phyloP scores from a whole-genome alignment of 1,140 invertebrate species.

The Augochlora pura region DNA sequence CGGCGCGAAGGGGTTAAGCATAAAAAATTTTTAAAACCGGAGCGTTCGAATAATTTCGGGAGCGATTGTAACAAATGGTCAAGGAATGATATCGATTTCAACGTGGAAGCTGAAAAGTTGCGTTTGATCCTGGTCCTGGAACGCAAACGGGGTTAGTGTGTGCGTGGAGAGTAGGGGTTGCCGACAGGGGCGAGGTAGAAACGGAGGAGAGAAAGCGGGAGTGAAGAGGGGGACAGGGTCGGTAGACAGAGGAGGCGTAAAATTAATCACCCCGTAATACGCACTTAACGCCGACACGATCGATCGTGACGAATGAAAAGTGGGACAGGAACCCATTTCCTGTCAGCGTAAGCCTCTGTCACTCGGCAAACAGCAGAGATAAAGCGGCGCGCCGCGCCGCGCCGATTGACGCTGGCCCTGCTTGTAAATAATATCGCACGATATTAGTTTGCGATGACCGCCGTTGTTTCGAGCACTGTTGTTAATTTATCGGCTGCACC shows the following conservation, averaged over 20 bases:
- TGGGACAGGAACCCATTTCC: constrained; percentile 51
- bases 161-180: background rate
- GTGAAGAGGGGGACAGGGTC: background rate
- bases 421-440: constrained; percentile 38
- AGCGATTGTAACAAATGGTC: too few species aligned
- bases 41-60: too few species aligned
- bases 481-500: constrained; percentile 13
- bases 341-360: constrained; percentile 44
- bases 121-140: background rate
- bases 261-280: constrained; percentile 66
- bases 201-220: background rate
- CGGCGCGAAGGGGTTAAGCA: too few species aligned
- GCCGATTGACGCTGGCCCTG: constrained; percentile 11
- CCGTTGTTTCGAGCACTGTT: background rate
- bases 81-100: too few species aligned
- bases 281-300: constrained; percentile 60
- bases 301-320: constrained; percentile 63
- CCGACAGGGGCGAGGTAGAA: background rate
- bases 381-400: constrained; percentile 8
- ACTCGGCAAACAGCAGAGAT: constrained; percentile 44
- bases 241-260: constrained; percentile 47
- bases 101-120: too few species aligned
- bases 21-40: too few species aligned
- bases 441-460: constrained; percentile 40
- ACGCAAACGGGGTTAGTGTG: constrained; percentile 20